Conservation (phyloP, 1,140 invertebrate genomes). For the Tetramorium parvispinum region DNA sequence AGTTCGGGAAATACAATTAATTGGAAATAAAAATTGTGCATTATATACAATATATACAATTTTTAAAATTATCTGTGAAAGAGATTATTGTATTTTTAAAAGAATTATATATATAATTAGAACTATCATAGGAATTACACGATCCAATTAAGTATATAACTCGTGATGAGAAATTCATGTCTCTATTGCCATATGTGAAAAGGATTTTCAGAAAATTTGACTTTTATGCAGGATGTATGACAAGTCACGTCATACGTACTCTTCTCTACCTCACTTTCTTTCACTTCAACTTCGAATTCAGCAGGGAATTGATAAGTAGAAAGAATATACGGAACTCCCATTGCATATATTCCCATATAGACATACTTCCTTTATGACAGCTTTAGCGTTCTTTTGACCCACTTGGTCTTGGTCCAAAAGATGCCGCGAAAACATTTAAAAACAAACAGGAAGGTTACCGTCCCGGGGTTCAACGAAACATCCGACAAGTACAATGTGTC, state of each 20-base stretch:
- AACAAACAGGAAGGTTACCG: background rate
- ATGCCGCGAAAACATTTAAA: conserved; percentile 12
- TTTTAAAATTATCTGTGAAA: background rate
- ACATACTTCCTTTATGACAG: conserved; percentile 28
- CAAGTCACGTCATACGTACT: conserved; percentile 13
- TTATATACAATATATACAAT: too few relatives aligned
- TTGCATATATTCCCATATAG: conserved; percentile 13
- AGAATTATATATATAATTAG: background rate
- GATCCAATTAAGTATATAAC: background rate
- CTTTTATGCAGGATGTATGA: conserved; percentile 32
- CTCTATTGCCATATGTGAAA: background rate
- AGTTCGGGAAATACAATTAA: background rate
- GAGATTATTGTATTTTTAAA: background rate
- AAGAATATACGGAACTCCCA: conserved; percentile 30
- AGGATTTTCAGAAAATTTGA: conserved; percentile 1
- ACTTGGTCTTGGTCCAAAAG: background rate
- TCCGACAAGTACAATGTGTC: background rate
- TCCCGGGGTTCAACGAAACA: background rate
- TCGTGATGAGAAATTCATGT: background rate
- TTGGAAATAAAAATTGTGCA: background rate
- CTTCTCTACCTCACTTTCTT: conserved; percentile 19
- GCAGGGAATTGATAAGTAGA: conserved; percentile 5
- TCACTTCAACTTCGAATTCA: conserved; percentile 35
- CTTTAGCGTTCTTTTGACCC: conserved; percentile 33
- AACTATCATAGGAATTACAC: too few relatives aligned